Evolutionary conservation across 2,113 vertebrate species (phyloP), one percentile per base, ranked within the genome.

Genomic region (Suricata suricatta): DNA sequence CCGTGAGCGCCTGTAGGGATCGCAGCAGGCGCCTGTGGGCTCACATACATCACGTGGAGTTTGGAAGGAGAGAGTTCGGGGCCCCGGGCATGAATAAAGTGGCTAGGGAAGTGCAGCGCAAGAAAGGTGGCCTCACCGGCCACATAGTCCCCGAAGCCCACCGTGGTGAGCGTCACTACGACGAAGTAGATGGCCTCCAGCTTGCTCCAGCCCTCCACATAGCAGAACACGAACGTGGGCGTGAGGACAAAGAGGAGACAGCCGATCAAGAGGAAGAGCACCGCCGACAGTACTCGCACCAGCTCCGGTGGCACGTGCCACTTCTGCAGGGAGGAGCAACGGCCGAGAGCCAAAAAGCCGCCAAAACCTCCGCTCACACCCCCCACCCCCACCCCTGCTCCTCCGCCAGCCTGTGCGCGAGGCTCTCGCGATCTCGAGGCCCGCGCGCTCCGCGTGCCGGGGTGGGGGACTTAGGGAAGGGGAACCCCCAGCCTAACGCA

Each of bases 141-240:
- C 84, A 99, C 99, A 15, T 98, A 99, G 98, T 99, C 99, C 33
- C 99, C 99, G 31, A 99, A 99, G 85, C 99, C 99, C 72, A 99
- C 99, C 0, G 99, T 99, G 72, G 99, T 99, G 88, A 99, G 99
- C 0, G 99, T 99, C 98, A 99, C 99, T 83, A 99, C 99, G 92
- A 99, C 99, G 95, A 99, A 99, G 98, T 99, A 99, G 92, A 99
- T 97, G 0, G 99, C 99, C 96, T 99, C 99, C 64, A 99, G 97
- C 79, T 99, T 98, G 0, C 97, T 93, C 99, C 99, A 99, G 3
- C 98, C 41, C 97, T 99, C 99, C 90, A 99, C 98, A 63, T 98
- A 96, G 97, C 99, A 98, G 98, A 99, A 99, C 64, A 99, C 98
- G 9, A 99, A 95, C 0, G 99, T 99, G 1, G 99, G 99, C 66